Evolutionary conservation across 1,140 invertebrate species (phyloP).

Genomic region (Chrysopa pallens): DNA sequence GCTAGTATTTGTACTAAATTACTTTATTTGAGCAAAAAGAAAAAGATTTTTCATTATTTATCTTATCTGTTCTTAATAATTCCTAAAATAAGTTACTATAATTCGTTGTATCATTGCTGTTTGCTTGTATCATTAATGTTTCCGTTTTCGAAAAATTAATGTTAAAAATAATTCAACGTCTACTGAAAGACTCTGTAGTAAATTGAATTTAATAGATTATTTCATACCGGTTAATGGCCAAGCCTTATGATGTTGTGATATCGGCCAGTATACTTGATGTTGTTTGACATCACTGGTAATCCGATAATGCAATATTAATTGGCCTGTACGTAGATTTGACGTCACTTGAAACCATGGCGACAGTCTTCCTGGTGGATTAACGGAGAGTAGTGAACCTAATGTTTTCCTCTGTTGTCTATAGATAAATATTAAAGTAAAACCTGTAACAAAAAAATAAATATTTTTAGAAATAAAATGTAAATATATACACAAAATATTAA

Average conservation of each 20-base stretch:
- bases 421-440: slow-evolving; percentile 22
- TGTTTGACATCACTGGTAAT: slow-evolving; percentile 14
- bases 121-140: too few relatives aligned
- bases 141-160: too few relatives aligned
- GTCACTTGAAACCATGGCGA: slow-evolving; percentile 23
- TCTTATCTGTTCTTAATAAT: too few relatives aligned
- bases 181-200: background rate
- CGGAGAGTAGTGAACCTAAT: slow-evolving; percentile 23
- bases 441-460: slow-evolving; percentile 2
- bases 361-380: slow-evolving; percentile 25
- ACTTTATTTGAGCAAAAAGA: too few relatives aligned
- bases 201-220: background rate
- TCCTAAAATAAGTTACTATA: too few relatives aligned
- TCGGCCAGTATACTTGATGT: slow-evolving; percentile 18
- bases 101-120: too few relatives aligned
- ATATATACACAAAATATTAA: too few relatives aligned
- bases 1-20: too few relatives aligned
- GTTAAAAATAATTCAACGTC: too few relatives aligned
- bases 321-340: slow-evolving; percentile 20
- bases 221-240: slow-evolving; percentile 17
- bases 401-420: slow-evolving; percentile 25
- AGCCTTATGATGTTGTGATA: slow-evolving; percentile 19
- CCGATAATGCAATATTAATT: slow-evolving; percentile 19
- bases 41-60: too few relatives aligned
- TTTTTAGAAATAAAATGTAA: too few relatives aligned